phyloP scores from a whole-genome alignment of 1,140 invertebrate species.

The Drosophila pachea region DNA sequence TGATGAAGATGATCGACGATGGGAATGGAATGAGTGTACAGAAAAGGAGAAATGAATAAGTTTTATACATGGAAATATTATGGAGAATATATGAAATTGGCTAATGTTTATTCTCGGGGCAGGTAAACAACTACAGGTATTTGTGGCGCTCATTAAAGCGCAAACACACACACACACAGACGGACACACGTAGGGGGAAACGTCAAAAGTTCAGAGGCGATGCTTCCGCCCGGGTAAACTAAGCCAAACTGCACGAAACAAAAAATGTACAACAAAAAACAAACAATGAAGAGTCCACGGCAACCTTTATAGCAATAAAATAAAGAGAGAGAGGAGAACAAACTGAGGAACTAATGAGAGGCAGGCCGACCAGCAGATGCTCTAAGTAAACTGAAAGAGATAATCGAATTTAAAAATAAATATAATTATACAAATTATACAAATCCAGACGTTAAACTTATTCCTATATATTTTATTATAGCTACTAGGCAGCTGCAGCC shows the following conservation, averaged over 20 bases:
- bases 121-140: slow-evolving; percentile 47
- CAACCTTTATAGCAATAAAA: slow-evolving; percentile 13
- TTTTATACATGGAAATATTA: too few relatives aligned
- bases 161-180: slow-evolving; percentile 43
- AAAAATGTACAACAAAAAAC: slow-evolving; percentile 43
- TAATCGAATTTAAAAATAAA: neutral
- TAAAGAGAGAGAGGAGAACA: slow-evolving; percentile 17
- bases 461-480: too few relatives aligned
- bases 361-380: slow-evolving; percentile 2
- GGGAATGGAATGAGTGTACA: too few relatives aligned
- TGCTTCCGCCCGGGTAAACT: slow-evolving; percentile 50
- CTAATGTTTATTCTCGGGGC: slow-evolving; percentile 10
- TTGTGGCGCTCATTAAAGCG: slow-evolving; percentile 50
- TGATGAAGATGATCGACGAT: neutral
- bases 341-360: neutral
- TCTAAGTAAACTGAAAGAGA: neutral
- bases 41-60: too few relatives aligned
- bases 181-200: slow-evolving; percentile 11
- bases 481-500: neutral
- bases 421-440: neutral
- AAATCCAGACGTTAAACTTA: too few relatives aligned
- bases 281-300: slow-evolving; percentile 55
- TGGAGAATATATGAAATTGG: slow-evolving; percentile 2
- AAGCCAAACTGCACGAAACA: slow-evolving; percentile 33
- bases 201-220: slow-evolving; percentile 58